These are phyloP conservation scores for Montipora efflorescens DNA, from an alignment of 64 coral and sea anemone genomes.

Conservation along the genomic window DNA sequence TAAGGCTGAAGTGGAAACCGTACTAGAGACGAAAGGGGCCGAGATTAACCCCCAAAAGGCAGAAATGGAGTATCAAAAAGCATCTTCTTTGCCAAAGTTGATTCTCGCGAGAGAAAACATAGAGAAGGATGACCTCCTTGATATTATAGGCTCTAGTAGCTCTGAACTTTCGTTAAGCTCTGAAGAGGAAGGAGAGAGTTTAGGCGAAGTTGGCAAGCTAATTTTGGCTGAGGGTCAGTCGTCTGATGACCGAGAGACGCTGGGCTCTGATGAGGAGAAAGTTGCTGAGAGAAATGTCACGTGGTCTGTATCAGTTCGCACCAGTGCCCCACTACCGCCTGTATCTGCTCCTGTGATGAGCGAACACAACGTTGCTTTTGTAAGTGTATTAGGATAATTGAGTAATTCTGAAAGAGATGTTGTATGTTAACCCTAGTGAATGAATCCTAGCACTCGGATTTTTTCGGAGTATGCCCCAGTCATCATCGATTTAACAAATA, in stretches of 20 bases:
- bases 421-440: too few species aligned
- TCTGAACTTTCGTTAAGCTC: conserved; percentile 8
- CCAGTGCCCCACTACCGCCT: conserved; percentile 43
- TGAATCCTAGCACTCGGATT: too few species aligned
- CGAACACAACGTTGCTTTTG: conserved; percentile 39
- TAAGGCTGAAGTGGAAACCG: conserved; percentile 16
- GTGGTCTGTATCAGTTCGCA: conserved; percentile 47
- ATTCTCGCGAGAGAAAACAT: neutral
- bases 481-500: too few species aligned
- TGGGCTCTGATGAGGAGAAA: conserved; percentile 57
- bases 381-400: neutral
- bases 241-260: conserved; percentile 42
- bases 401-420: too few species aligned
- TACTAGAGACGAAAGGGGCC: neutral
- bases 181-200: conserved; percentile 9
- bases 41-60: neutral
- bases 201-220: conserved; percentile 7
- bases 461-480: too few species aligned
- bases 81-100: neutral
- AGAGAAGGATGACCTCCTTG: conserved; percentile 69
- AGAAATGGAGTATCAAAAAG: neutral
- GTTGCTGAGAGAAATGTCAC: neutral
- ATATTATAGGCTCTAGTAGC: conserved; percentile 54
- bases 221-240: neutral
- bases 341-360: conserved; percentile 10